These are phyloP conservation scores for Meteorus cinctellus DNA, from an alignment of 2,888 invertebrate genomes.

Conservation along the genomic window DNA sequence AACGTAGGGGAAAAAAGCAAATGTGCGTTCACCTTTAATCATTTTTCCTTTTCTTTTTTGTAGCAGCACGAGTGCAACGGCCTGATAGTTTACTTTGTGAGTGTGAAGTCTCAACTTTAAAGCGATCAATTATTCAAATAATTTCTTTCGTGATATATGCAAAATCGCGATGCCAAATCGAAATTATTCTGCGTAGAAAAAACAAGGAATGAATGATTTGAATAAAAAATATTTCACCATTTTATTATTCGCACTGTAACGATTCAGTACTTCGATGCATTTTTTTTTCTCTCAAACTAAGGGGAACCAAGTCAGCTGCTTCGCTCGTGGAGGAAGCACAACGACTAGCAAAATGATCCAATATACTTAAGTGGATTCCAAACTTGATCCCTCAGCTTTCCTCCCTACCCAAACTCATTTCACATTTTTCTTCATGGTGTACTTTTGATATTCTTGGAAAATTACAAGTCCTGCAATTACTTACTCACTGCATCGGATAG, in stretches of 20 bases:
- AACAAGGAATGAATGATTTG: not conserved
- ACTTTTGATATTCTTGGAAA: not conserved
- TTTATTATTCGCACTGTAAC: not conserved
- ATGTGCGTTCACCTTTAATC: constrained; percentile 2
- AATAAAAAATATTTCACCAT: not conserved
- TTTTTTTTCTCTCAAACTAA: not conserved
- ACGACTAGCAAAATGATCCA: constrained; percentile 55
- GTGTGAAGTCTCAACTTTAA: not conserved
- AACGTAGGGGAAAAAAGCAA: not conserved
- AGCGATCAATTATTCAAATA: not conserved
- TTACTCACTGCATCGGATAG: too few species aligned
- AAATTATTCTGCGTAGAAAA: not conserved
- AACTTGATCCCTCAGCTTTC: constrained; percentile 37
- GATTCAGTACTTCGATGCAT: not conserved
- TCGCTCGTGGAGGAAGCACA: not conserved
- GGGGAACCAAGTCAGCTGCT: not conserved
- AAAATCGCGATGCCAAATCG: too few species aligned
- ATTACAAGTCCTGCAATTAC: not conserved
- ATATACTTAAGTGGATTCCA: constrained; percentile 63
- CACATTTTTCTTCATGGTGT: not conserved
- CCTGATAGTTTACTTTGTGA: not conserved
- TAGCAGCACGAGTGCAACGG: constrained; percentile 1
- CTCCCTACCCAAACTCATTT: not conserved
- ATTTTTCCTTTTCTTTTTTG: not conserved
- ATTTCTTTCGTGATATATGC: not conserved